phyloP scores from a whole-genome alignment of 1,140 invertebrate species.

The Chionoecetes opilio region DNA sequence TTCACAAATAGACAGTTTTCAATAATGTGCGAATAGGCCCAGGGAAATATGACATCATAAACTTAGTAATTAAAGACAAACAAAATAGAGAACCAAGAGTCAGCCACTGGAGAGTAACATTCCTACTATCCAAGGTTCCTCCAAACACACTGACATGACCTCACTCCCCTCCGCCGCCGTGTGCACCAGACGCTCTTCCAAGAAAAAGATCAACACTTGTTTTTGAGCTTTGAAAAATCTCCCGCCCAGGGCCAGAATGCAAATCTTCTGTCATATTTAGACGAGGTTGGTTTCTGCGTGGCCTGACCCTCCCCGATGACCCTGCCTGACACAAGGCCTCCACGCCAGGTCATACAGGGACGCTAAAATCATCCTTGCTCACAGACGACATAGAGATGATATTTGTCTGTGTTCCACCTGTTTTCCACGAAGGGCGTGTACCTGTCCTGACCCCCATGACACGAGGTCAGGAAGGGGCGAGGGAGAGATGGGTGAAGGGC shows the following conservation, averaged over 20 bases:
- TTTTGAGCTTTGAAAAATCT: no score
- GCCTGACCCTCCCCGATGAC: background rate
- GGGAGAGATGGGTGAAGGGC: background rate
- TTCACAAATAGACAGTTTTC: background rate
- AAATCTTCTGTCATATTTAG: background rate
- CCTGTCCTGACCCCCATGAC: slow-evolving; percentile 32
- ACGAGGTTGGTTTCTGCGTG: background rate
- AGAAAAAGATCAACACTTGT: background rate
- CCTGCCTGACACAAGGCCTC: background rate
- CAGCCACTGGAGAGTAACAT: background rate
- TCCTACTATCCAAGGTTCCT: background rate
- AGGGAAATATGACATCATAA: background rate
- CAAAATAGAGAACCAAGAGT: background rate
- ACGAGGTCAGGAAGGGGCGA: slow-evolving; percentile 13
- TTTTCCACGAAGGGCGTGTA: background rate
- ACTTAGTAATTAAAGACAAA: background rate
- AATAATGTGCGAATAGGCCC: background rate
- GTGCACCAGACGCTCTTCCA: background rate
- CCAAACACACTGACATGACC: background rate
- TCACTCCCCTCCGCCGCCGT: background rate
- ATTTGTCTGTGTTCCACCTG: slow-evolving; percentile 1
- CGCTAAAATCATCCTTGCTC: background rate
- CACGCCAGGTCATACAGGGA: background rate
- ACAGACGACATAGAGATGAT: background rate
- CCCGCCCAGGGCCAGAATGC: no score